Evolutionary conservation across 2,113 vertebrate species (phyloP).

Genomic region (Puma concolor): DNA sequence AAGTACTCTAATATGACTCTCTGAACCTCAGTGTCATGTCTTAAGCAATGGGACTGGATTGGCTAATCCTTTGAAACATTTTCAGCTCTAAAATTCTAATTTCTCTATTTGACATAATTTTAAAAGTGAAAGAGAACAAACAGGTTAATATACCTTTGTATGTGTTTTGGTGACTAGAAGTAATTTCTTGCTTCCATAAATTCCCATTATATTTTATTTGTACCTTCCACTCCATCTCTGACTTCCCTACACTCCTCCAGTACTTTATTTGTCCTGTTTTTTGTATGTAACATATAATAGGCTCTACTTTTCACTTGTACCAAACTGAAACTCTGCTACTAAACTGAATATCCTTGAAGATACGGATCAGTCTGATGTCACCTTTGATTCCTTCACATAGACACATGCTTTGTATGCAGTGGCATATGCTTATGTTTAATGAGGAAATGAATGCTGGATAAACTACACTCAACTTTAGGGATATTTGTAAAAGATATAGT

Average conservation of each 20-base stretch:
- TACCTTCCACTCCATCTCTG: background rate
- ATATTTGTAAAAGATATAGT: background rate
- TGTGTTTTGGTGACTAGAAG: background rate
- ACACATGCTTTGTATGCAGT: background rate
- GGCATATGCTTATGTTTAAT: background rate
- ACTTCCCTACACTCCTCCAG: background rate
- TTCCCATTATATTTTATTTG: background rate
- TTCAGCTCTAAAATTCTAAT: background rate
- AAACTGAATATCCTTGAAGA: background rate
- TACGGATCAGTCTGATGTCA: background rate
- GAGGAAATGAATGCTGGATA: background rate
- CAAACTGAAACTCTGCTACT: background rate
- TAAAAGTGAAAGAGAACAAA: background rate
- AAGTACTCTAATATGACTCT: background rate
- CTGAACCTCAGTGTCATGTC: background rate
- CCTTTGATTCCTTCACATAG: background rate
- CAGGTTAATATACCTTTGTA: background rate
- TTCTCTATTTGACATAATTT: background rate
- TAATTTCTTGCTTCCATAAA: background rate
- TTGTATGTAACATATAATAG: background rate
- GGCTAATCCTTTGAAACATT: background rate
- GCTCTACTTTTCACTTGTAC: background rate
- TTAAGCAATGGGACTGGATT: background rate
- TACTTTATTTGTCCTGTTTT: background rate
- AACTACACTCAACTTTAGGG: background rate